Percentiles rank a stretch among this genome's conserved stretches.
phyloP scores from a whole-genome alignment of 2,113 vertebrate species.

The Proteles cristata region DNA sequence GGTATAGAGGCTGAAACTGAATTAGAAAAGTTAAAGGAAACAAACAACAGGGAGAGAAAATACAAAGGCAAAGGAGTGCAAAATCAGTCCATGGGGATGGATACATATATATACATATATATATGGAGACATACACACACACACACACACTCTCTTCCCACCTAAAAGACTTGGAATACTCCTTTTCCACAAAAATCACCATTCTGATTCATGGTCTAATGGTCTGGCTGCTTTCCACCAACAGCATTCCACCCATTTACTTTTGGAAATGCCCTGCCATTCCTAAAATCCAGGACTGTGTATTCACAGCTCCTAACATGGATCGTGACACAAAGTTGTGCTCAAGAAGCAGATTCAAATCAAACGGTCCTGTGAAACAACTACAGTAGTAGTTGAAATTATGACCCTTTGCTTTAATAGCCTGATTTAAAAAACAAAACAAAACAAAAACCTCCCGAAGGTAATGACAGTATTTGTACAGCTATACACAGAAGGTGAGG shows the following conservation, averaged over 20 bases:
- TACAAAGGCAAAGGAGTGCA: background rate
- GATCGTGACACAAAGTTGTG: background rate
- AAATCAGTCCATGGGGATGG: background rate
- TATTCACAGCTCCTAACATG: background rate
- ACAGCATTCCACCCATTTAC: background rate
- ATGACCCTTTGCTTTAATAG: background rate
- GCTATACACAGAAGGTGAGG: background rate
- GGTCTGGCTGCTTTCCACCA: background rate
- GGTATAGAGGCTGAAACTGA: background rate
- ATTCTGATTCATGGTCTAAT: background rate
- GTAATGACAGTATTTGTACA: background rate
- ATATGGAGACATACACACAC: background rate
- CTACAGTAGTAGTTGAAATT: background rate
- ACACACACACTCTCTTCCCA: background rate
- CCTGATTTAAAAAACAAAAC: background rate
- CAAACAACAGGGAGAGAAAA: background rate
- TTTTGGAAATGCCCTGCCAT: background rate
- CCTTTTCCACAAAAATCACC: background rate
- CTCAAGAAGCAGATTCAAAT: background rate
- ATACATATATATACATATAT: background rate
- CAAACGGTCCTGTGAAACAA: background rate
- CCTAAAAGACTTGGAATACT: background rate
- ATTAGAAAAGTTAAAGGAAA: constrained; percentile 11
- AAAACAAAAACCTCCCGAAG: background rate
- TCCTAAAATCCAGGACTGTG: background rate